phyloP scores from a whole-genome alignment of 2,888 invertebrate genomes.

The Pheosia tremula region DNA sequence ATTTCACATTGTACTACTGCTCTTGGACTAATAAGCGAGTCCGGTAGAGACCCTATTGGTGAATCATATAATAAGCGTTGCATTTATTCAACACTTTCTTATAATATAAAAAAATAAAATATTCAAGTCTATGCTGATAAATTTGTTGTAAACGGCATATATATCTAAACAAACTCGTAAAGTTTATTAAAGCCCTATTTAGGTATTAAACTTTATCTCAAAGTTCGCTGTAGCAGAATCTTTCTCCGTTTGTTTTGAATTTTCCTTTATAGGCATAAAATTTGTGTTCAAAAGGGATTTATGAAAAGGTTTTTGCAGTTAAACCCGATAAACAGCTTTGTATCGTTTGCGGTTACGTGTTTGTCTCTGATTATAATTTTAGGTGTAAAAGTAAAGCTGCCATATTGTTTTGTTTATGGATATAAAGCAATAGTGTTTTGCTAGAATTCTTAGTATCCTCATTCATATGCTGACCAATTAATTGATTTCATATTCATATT shows the following conservation, averaged over 20 bases:
- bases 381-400: not conserved
- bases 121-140: not conserved
- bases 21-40: too few species aligned
- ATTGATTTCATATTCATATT: too few species aligned
- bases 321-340: slow-evolving; percentile 13
- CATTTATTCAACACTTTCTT: too few species aligned
- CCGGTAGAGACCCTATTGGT: too few species aligned
- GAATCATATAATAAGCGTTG: too few species aligned
- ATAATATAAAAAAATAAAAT: too few species aligned
- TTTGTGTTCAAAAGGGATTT: slow-evolving; percentile 10
- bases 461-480: too few species aligned
- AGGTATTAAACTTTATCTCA: slow-evolving; percentile 37
- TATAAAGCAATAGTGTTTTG: too few species aligned
- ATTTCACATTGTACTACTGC: too few species aligned
- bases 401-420: too few species aligned
- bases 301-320: slow-evolving; percentile 13
- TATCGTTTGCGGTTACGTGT: not conserved
- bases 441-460: too few species aligned
- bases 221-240: slow-evolving; percentile 34
- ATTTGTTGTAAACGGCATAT: slow-evolving; percentile 25
- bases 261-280: slow-evolving; percentile 16
- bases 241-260: slow-evolving; percentile 32
- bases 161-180: slow-evolving; percentile 36
- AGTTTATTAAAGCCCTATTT: slow-evolving; percentile 30
- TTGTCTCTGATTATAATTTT: not conserved